A percentile compares a stretch with the other conserved stretches of the same genome.
Conservation (phyloP, 2,888 invertebrate species). For the Drosophila cognata region DNA sequence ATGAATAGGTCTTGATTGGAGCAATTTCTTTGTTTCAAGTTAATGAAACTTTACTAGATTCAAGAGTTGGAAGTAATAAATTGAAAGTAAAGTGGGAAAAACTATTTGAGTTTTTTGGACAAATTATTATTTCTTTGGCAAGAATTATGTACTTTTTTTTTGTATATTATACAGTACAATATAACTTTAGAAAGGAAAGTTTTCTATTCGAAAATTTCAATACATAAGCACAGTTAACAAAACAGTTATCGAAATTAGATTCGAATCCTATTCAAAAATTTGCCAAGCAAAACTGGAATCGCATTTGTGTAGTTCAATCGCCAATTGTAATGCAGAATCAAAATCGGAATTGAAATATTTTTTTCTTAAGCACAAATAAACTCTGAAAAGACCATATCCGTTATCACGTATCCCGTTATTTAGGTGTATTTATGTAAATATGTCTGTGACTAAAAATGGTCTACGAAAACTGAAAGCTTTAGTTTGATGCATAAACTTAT, state of each 20-base stretch:
- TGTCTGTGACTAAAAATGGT: background rate
- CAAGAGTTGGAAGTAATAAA: background rate
- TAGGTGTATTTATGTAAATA: background rate
- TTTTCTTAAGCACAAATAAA: no score
- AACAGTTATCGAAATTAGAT: background rate
- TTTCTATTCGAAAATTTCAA: background rate
- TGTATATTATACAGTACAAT: background rate
- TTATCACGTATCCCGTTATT: background rate
- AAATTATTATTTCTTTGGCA: background rate
- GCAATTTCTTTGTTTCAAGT: background rate
- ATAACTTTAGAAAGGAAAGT: rapidly evolving
- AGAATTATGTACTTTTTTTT: background rate
- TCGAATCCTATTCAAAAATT: background rate
- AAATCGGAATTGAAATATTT: background rate
- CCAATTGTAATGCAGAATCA: background rate
- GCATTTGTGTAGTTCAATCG: background rate
- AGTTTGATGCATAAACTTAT: no score
- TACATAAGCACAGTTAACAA: rapidly evolving
- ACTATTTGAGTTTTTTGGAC: no score
- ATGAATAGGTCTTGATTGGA: background rate
- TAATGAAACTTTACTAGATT: background rate
- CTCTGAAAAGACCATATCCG: no score
- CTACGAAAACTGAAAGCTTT: background rate
- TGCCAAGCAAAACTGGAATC: background rate
- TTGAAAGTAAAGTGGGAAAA: background rate